Conservation (phyloP, 2,888 invertebrate species). For the Synanthedon andrenaeformis region DNA sequence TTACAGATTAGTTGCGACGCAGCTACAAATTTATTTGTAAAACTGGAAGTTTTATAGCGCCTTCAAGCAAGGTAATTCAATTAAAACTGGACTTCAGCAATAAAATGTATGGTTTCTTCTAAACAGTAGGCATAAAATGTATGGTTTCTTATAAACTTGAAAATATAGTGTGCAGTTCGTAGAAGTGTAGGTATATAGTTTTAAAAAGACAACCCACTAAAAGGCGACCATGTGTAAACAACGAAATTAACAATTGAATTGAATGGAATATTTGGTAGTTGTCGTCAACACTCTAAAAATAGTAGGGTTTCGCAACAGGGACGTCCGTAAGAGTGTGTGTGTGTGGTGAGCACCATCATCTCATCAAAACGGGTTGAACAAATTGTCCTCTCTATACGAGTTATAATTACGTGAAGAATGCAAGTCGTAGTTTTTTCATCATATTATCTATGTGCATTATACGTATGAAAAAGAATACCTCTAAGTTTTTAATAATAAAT, state of each 20-base stretch:
- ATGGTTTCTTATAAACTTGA: no score
- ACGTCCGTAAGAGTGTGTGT: constrained; percentile 20
- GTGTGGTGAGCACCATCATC: constrained; percentile 38
- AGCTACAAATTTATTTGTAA: constrained; percentile 26
- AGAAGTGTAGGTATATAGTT: no score
- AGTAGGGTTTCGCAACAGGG: constrained; percentile 32
- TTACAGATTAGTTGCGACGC: no score
- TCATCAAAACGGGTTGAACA: constrained; percentile 36
- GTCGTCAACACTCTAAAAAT: constrained; percentile 54
- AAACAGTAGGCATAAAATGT: no score
- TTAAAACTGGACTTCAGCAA: no score
- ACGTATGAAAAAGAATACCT: no score
- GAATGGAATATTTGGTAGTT: constrained; percentile 45
- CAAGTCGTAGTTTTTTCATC: constrained; percentile 7
- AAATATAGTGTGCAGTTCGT: no score
- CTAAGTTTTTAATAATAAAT: no score
- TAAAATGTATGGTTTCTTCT: no score
- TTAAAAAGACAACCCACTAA: no score
- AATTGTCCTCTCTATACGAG: constrained; percentile 23
- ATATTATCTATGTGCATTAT: no score
- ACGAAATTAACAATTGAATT: constrained; percentile 33
- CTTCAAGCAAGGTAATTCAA: neutral
- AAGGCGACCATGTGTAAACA: constrained; percentile 9
- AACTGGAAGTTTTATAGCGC: constrained; percentile 27
- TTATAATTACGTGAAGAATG: constrained; percentile 14